Evolutionary conservation across 2,888 invertebrate species (phyloP).

Genomic region (Callyntrura sp.): DNA sequence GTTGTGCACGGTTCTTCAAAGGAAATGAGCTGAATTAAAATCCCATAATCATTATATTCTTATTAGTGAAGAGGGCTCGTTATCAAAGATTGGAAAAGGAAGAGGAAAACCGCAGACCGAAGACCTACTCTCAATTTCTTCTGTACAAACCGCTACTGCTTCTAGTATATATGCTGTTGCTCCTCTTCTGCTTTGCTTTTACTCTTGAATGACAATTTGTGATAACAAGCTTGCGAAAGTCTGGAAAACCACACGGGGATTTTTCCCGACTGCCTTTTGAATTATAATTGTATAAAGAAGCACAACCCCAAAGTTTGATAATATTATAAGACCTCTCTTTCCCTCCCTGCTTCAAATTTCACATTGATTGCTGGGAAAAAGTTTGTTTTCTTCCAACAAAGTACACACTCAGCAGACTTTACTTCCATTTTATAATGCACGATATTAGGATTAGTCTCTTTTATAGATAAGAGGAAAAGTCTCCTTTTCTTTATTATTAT

Average conservation of each 20-base stretch:
- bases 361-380: constrained; percentile 55
- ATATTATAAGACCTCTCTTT: constrained; percentile 35
- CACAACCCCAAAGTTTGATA: constrained; percentile 30
- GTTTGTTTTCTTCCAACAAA: constrained; percentile 34
- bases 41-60: constrained; percentile 78
- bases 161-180: constrained; percentile 18
- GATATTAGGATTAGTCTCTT: constrained; percentile 24
- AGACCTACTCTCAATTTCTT: constrained; percentile 56
- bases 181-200: constrained; percentile 20
- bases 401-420: constrained; percentile 12
- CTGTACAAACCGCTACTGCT: neutral
- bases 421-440: constrained; percentile 12
- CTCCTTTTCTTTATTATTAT: neutral
- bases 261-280: constrained; percentile 50
- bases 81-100: constrained; percentile 74
- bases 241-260: constrained; percentile 42
- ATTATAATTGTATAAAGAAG: constrained; percentile 47
- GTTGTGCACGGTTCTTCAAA: constrained; percentile 11
- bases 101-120: constrained; percentile 38
- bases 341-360: constrained; percentile 45
- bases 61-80: constrained; percentile 74
- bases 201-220: constrained; percentile 74
- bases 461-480: neutral
- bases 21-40: constrained; percentile 79
- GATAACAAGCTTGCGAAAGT: constrained; percentile 72